Evolutionary conservation across 2,113 vertebrate genomes (phyloP), one percentile per base, ranked within the genome.

Genomic region (Mastomys coucha): DNA sequence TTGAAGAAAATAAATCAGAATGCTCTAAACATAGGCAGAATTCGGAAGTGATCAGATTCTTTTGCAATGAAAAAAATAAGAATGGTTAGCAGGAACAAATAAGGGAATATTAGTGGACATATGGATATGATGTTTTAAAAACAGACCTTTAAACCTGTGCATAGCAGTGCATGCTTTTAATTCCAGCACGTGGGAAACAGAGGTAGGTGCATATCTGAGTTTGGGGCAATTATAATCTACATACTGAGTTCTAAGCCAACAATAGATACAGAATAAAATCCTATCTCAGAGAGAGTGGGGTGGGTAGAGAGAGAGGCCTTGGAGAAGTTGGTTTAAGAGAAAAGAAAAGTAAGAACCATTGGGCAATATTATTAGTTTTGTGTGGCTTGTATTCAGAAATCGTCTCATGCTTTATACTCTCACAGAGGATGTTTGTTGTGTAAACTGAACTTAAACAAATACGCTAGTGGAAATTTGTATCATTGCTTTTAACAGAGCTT

Each of bases 261-360:
- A 65, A 45, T 31, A 9, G 81, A 42, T 45, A 65, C 22, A 65
- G 24, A 65, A 26, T 45, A 7, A 85, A 26, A 19, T 10, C 81
- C 81, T 63, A 9, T 28, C n/a, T 5, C n/a, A 42, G 58, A 84
- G 56, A 51, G 8, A 87, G 63, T 14, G 26, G 4, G 39, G 80
- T 10, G 39, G 80, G 33, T 3, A 53, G 14, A 31, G 49, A 36
- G 76, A 82, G 4, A 89, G 39, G 36, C 26, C 6, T 53, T 94
- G 31, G 88, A 94, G 22, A 96, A 96, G 95, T 1, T 76, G 33
- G 51, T 76, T 95, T 90, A 86, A 78, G 86, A 89, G 19, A 94
- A 85, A 86, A 89, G 19, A 94, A 85, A 86, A 77, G 67, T 69
- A 67, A 77, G 80, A 92, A 63, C 78, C 51, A 88, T 70, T 45